These are phyloP conservation scores for Synergus umbraculus DNA, from an alignment of 2,888 invertebrate genomes.

Conservation along the genomic window DNA sequence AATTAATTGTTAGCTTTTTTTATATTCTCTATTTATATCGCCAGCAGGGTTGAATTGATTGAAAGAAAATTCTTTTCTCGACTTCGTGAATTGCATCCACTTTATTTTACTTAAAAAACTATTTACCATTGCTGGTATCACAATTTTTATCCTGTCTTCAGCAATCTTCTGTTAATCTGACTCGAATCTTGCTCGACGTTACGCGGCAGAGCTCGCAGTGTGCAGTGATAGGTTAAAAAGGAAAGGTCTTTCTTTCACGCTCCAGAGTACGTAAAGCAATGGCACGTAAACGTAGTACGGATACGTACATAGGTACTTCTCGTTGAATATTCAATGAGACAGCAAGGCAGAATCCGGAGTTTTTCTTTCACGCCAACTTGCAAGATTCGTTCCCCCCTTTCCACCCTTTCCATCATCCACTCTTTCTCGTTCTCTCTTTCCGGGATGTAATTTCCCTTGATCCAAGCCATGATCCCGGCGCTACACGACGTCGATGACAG, in stretches of 20 bases:
- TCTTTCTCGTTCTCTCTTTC: constrained; percentile 4
- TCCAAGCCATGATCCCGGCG: constrained; percentile 9
- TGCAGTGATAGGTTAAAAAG: constrained; percentile 24
- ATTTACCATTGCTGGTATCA: neutral
- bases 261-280: constrained; percentile 35
- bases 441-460: constrained; percentile 28
- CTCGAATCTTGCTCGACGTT: neutral
- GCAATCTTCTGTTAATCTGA: constrained; percentile 9
- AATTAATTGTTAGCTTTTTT: neutral
- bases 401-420: constrained; percentile 1
- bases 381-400: neutral
- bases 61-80: neutral
- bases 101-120: neutral
- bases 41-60: neutral
- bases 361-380: constrained; percentile 39
- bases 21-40: too few species aligned
- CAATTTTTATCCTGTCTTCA: constrained; percentile 2
- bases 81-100: neutral
- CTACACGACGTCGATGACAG: constrained; percentile 30
- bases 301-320: constrained; percentile 49
- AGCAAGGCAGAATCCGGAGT: constrained; percentile 42
- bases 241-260: constrained; percentile 29
- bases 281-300: constrained; percentile 44
- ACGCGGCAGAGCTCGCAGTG: constrained; percentile 1
- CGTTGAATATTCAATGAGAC: constrained; percentile 68